Conservation (phyloP, 2,888 invertebrate species). For the Sturmia bella region DNA sequence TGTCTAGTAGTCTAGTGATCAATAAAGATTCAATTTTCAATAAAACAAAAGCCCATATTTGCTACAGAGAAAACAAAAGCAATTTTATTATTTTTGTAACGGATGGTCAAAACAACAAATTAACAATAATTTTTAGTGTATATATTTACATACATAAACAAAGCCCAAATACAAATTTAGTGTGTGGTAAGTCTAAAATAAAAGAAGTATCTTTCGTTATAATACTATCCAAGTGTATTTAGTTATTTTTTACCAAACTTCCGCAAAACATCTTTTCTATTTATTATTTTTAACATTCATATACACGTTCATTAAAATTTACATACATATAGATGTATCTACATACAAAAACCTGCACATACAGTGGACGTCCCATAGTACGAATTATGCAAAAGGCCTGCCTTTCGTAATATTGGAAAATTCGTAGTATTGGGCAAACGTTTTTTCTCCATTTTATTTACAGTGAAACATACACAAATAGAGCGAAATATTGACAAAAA, state of each 20-base stretch:
- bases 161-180: slow-evolving; percentile 1
- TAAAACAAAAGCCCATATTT: background rate
- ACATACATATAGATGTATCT: background rate
- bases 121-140: slow-evolving; percentile 1
- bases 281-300: slow-evolving; percentile 16
- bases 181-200: slow-evolving; percentile 47
- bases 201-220: background rate
- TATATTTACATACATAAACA: background rate
- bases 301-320: background rate
- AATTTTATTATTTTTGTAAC: background rate
- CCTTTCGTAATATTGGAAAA: too few relatives aligned
- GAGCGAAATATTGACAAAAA: too few relatives aligned
- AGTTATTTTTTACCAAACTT: slow-evolving; percentile 52
- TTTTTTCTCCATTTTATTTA: too few relatives aligned
- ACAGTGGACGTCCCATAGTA: too few relatives aligned
- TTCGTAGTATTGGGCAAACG: too few relatives aligned
- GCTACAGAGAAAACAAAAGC: background rate
- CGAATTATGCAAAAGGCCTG: too few relatives aligned
- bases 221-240: background rate
- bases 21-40: background rate
- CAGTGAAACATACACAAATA: too few relatives aligned
- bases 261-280: slow-evolving; percentile 59
- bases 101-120: background rate
- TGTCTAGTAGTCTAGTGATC: background rate
- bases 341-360: too few relatives aligned